phyloP scores from a whole-genome alignment of 1,140 invertebrate species.

The Cydia amplana region DNA sequence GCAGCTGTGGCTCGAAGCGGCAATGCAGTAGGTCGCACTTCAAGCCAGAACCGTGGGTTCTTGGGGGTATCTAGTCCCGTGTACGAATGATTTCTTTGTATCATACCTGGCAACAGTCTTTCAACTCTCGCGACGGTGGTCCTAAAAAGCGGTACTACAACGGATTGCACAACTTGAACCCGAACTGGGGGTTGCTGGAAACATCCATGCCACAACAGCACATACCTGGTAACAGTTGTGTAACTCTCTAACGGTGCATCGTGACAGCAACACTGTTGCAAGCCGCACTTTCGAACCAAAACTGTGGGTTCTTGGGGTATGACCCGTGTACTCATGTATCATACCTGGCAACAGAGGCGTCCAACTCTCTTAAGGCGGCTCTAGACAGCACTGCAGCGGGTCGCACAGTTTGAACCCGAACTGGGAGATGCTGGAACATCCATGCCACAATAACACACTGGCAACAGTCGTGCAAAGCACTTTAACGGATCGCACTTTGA shows the following conservation, averaged over 20 bases:
- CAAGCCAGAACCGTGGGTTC: no score
- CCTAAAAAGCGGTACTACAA: background rate
- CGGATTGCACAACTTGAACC: no score
- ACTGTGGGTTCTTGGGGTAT: constrained; percentile 73
- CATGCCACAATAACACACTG: no score
- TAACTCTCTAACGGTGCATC: background rate
- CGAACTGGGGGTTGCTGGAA: no score
- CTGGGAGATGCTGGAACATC: no score
- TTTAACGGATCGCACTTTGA: constrained; percentile 70
- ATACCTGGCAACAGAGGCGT: background rate
- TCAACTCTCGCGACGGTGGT: background rate
- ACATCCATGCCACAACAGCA: constrained; percentile 56
- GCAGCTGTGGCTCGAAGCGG: no score
- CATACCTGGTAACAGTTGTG: background rate
- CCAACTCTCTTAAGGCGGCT: background rate
- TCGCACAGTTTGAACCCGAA: background rate
- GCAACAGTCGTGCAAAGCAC: constrained; percentile 46
- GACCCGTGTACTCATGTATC: background rate
- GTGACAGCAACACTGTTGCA: no score
- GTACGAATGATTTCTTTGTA: background rate
- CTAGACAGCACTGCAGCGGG: background rate
- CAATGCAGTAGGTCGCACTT: no score
- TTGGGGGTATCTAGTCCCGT: no score
- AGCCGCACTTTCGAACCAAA: constrained; percentile 49
- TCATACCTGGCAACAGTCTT: constrained; percentile 37